Conservation (phyloP, 2,797 vertebrate genomes). For the Oreonectes daqikongensis region DNA sequence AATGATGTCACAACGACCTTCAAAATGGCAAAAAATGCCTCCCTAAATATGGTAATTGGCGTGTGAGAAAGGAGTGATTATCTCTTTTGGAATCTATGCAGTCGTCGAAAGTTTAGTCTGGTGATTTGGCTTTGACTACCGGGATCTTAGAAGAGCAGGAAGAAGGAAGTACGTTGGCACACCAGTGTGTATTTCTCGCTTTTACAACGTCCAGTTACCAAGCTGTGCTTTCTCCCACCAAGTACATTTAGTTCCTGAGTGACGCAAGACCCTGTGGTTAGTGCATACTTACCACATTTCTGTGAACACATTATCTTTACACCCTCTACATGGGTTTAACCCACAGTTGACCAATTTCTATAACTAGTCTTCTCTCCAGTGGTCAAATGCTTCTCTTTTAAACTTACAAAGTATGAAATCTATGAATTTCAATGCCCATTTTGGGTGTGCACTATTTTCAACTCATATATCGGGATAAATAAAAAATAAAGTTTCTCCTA, state of each 20-base stretch:
- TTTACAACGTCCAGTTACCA: constrained; percentile 17
- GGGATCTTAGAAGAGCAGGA: constrained; percentile 17
- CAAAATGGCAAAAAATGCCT: constrained; percentile 1
- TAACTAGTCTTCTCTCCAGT: background rate
- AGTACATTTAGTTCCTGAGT: constrained; percentile 45
- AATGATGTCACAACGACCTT: constrained; percentile 34
- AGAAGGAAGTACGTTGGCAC: constrained; percentile 4
- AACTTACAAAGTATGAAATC: background rate
- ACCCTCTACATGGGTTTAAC: background rate
- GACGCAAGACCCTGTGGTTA: constrained; percentile 51
- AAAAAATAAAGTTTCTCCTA: too few relatives aligned
- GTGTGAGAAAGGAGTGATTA: constrained; percentile 20
- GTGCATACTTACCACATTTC: constrained; percentile 27
- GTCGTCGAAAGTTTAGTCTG: constrained; percentile 18
- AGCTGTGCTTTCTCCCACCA: constrained; percentile 26
- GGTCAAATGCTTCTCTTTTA: background rate
- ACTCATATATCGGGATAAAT: too few relatives aligned
- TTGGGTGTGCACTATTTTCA: background rate
- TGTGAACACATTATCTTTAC: constrained; percentile 18
- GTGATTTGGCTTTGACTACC: constrained; percentile 1
- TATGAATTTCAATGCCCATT: too few relatives aligned
- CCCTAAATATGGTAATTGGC: constrained; percentile 16
- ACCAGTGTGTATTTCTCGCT: background rate
- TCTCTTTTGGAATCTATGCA: constrained; percentile 19
- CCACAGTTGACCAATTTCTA: constrained; percentile 1